Percentiles rank a stretch among this genome's conserved stretches.
Conservation (phyloP, 2,113 vertebrate genomes). For the Butorides virescens region DNA sequence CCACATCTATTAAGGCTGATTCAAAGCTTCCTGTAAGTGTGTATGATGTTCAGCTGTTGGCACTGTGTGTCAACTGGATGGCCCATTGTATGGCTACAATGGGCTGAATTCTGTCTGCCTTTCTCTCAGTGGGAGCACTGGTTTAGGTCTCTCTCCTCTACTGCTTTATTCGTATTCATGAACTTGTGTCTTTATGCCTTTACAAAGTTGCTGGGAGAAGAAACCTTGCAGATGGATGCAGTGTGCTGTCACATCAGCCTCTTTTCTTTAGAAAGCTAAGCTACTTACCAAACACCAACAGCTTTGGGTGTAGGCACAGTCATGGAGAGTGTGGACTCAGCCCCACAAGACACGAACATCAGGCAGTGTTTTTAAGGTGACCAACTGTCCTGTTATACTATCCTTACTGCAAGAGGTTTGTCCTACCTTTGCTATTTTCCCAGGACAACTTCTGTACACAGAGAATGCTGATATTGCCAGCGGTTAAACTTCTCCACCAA, state of each 20-base stretch:
- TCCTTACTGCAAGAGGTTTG: background rate
- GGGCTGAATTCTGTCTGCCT: background rate
- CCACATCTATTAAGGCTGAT: background rate
- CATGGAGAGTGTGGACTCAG: rapidly evolving
- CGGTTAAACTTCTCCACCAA: background rate
- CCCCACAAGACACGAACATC: background rate
- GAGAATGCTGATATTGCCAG: background rate
- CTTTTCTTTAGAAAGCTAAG: background rate
- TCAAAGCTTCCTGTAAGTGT: background rate
- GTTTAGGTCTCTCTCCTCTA: background rate
- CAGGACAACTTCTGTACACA: background rate
- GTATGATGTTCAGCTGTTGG: background rate
- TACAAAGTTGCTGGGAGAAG: background rate
- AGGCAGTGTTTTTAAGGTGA: background rate
- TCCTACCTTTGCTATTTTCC: background rate
- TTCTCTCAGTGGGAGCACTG: background rate
- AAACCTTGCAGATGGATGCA: background rate
- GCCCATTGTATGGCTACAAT: background rate
- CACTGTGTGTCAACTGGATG: background rate
- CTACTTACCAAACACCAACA: background rate
- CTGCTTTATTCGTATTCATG: background rate
- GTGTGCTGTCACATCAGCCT: background rate
- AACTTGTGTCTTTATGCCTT: background rate
- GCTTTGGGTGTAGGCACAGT: background rate
- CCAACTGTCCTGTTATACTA: background rate